Base-by-base conservation (phyloP, 1,140 invertebrate genomes). In the Fopius arisanus region DNA sequence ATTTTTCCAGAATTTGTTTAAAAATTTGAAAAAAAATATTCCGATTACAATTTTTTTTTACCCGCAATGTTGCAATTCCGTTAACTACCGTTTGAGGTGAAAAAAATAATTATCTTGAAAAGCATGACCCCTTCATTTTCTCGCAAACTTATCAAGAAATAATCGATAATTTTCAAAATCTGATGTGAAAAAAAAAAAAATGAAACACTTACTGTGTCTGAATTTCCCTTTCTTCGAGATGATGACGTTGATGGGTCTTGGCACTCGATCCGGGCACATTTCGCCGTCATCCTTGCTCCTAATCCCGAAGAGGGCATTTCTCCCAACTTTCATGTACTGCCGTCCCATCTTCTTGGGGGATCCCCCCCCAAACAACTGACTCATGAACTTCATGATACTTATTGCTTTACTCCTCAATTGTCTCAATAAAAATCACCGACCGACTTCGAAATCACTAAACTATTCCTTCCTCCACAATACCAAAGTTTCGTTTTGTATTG, bases 171-270 rank as follows among this genome's bases (percentile, higher is more conserved):
- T 7, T 31, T 31, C 29, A 31, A 31, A 31, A 31, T 31, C 29
- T 10, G 12, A 10, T 37, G 33, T 54, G 23, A 54, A n/a, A 21
- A 63, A 37, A 70, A 43, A 40, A 70, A 54, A 29, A 29, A 41
- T 41, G 33, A 19, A 16, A n/a, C 3, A 93, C 93, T 93, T 85
- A 95, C 94, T 91, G 80, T 92, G 91, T 80, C 90, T 92, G 66
- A 94, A 89, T 82, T 92, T 93, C 74, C 92, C 91, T 77, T 92
- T 91, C 78, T 93, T 91, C 5, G 93, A 94, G 78, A 95, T 93
- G 62, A 95, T 89, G 91, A 94, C 92, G 75, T 91, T 93, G 29
- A 94, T 81, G 0, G 93, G 92, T 48, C 91, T 90, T 12, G 88
- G 87, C 43, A 90, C 89, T 71, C 87, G 89, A 63, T 90, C 89